These are phyloP conservation scores for Lacerta bilineata DNA, from an alignment of 2,797 vertebrate species.

Conservation along the genomic window DNA sequence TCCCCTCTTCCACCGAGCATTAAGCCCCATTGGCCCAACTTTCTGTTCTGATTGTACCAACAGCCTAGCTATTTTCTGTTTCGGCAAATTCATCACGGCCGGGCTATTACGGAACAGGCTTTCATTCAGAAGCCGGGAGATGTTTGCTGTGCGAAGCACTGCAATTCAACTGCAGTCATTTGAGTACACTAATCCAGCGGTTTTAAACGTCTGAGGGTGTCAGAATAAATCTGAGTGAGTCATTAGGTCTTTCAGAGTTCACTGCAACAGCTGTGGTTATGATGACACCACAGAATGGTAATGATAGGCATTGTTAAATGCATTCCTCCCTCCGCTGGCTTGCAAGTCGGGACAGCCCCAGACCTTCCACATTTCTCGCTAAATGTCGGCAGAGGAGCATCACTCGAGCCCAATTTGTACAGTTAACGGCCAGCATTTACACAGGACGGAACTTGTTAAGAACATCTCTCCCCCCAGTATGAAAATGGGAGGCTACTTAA, in stretches of 20 bases:
- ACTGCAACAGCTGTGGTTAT: constrained; percentile 33
- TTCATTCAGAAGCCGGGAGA: constrained; percentile 10
- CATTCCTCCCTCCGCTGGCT: constrained; percentile 58
- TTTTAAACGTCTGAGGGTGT: constrained; percentile 25
- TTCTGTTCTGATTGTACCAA: neutral
- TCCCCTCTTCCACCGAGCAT: neutral
- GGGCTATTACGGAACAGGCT: neutral
- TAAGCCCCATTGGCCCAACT: neutral
- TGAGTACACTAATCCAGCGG: constrained; percentile 7
- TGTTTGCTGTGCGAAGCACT: neutral
- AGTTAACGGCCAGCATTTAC: constrained; percentile 48
- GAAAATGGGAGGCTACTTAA: constrained; percentile 23
- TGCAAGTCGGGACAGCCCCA: constrained; percentile 64
- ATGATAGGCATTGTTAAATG: constrained; percentile 52
- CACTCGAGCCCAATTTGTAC: constrained; percentile 42
- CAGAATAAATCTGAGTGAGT: constrained; percentile 30
- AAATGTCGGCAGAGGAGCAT: constrained; percentile 60
- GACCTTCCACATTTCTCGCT: constrained; percentile 56
- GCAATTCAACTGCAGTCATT: constrained; percentile 4
- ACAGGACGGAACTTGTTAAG: constrained; percentile 53
- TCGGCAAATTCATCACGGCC: neutral
- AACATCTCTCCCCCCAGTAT: constrained; percentile 26
- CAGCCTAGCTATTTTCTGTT: neutral
- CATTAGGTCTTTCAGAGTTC: constrained; percentile 55
- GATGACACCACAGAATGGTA: constrained; percentile 59